Evolutionary conservation across 1,140 invertebrate species (phyloP).

Genomic region (Drosophila eugracilis): DNA sequence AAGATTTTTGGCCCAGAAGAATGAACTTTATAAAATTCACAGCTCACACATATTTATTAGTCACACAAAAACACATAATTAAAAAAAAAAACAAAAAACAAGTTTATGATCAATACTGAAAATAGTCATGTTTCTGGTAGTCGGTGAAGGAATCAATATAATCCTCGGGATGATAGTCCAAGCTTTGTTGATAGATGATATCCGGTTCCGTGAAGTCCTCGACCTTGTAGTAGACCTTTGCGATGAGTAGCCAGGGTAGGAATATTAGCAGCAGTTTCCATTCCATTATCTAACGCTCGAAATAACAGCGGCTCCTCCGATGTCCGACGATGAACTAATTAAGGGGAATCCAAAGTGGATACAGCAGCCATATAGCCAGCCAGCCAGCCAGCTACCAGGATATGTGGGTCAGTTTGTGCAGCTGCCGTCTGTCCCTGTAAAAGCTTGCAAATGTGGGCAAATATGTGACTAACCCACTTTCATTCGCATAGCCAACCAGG

Average conservation of each 20-base stretch:
- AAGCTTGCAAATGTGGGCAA: slow-evolving; percentile 32
- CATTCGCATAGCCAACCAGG: slow-evolving; percentile 13
- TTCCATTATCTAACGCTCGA: slow-evolving; percentile 5
- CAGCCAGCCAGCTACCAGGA: too few relatives aligned
- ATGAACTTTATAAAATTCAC: background rate
- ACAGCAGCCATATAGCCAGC: background rate
- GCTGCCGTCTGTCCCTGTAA: slow-evolving; percentile 44
- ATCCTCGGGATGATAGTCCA: slow-evolving; percentile 47
- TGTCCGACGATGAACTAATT: slow-evolving; percentile 20
- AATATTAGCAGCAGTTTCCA: slow-evolving; percentile 12
- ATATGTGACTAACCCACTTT: slow-evolving; percentile 64
- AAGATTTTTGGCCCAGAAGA: too few relatives aligned
- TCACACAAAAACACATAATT: slow-evolving; percentile 1
- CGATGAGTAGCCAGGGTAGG: slow-evolving; percentile 14
- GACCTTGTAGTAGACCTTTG: slow-evolving; percentile 15
- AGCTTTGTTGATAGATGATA: slow-evolving; percentile 14
- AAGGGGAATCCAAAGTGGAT: background rate
- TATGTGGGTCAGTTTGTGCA: slow-evolving; percentile 75
- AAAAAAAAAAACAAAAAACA: background rate
- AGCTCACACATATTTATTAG: background rate
- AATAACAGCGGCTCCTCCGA: slow-evolving; percentile 8
- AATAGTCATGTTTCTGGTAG: slow-evolving; percentile 44
- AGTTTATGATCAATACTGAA: slow-evolving; percentile 14
- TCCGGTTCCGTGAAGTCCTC: slow-evolving; percentile 31
- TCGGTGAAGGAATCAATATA: slow-evolving; percentile 51